These are phyloP conservation scores for Dichetophora obliterata DNA, from an alignment of 2,888 invertebrate species.

Conservation along the genomic window DNA sequence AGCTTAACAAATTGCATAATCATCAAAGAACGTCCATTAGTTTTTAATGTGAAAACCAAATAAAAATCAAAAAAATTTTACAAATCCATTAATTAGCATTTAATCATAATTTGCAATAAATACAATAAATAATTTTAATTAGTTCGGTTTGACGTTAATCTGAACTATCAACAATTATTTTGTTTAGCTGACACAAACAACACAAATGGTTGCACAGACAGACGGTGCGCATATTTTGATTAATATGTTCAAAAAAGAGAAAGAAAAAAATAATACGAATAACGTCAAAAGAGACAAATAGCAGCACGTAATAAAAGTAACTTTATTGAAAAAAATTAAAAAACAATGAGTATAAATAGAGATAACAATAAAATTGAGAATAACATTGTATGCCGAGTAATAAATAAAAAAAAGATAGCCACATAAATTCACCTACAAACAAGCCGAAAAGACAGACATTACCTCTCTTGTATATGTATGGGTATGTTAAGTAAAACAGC, in stretches of 20 bases:
- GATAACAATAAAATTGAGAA: not conserved
- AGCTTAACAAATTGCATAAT: no score
- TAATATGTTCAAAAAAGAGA: constrained; percentile 39
- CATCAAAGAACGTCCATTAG: no score
- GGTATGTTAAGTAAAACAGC: not conserved
- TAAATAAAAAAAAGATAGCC: not conserved
- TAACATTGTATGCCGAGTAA: not conserved
- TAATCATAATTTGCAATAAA: constrained; percentile 28
- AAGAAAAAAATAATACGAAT: constrained; percentile 43
- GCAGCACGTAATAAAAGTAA: constrained; percentile 42
- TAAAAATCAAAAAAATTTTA: no score
- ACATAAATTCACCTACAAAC: not conserved
- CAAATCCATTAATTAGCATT: constrained; percentile 16
- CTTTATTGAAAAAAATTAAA: constrained; percentile 9
- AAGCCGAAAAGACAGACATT: not conserved
- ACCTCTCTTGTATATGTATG: not conserved
- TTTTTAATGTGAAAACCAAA: no score
- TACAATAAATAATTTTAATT: constrained; percentile 37
- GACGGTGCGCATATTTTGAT: constrained; percentile 4
- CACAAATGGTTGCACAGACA: constrained; percentile 6
- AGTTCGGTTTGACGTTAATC: constrained; percentile 36
- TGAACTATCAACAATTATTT: constrained; percentile 30
- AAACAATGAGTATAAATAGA: not conserved
- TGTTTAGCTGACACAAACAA: constrained; percentile 17
- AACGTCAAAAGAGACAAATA: constrained; percentile 39